Base-by-base conservation (phyloP, 2,888 invertebrate species). In the Atethmia centrago region DNA sequence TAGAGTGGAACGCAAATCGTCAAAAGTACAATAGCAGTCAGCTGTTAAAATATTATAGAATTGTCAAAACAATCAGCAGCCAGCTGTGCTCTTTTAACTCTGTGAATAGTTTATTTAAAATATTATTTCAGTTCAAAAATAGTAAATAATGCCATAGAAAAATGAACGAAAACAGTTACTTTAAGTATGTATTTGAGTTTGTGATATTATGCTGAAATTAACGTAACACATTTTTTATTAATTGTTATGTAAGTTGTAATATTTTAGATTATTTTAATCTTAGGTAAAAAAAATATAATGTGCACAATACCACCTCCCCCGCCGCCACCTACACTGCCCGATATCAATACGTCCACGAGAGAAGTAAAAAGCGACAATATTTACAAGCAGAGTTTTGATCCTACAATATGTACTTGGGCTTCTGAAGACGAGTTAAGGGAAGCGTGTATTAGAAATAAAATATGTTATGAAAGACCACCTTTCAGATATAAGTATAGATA, bases 391-490 rank as follows among this genome's bases (percentile, higher is more conserved):
- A 71, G 53, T 45, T 73, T 86, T 64, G 85, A 88, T 74, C 89
- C 92, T 31, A 89, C 92, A 71, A 93, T 96, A 80, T 97, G 97
- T 88, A 87, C 92, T 59, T 98, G 98, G 97, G 97, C 97, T 0
- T 81, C 92, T 56, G 90, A 94, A 85, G 97, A 97, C 2, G 97
- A 97, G 74, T 74, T 98, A 8, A 94, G 96, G 85, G 96, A 97
- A 89, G 96, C 97, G 0, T 97, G 97, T 87, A 95, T 94, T 71
- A 93, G 97, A 79, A 96, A 96, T 83, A 95, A 95, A 70, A 94
- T 97, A 31, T 97, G 96, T 84, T 92, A 95, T 55, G 80, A 96
- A 42, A 87, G 90, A 66, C 88, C 95, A 63, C 97, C 97, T 3
- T 94, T 94, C 84, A 90, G 89, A 68, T 97, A 95, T 76, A 93